phyloP scores from a whole-genome alignment of 1,140 invertebrate species.

The Drosophila paulistorum region DNA sequence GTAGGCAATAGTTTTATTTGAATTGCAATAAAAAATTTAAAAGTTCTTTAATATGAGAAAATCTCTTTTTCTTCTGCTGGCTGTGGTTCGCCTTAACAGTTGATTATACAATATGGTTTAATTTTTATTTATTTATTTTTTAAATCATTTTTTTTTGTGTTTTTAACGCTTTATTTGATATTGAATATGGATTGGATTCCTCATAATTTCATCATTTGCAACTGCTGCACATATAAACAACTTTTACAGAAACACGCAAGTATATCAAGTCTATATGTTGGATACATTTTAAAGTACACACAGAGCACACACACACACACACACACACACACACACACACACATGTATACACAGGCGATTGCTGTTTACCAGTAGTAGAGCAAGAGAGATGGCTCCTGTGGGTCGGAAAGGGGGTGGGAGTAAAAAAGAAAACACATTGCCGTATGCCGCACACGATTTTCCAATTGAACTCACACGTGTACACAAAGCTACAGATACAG shows the following conservation, averaged over 20 bases:
- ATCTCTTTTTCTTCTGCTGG: background rate
- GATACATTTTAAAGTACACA: conserved; percentile 47
- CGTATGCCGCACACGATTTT: conserved; percentile 82
- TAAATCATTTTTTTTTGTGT: conserved; percentile 1
- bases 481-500: conserved; percentile 31
- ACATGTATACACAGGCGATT: conserved; percentile 24
- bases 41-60: background rate
- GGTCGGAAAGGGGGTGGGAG: background rate
- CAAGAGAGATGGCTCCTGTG: conserved; percentile 42
- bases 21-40: background rate
- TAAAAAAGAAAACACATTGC: conserved; percentile 68
- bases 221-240: conserved; percentile 30
- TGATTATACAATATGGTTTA: background rate
- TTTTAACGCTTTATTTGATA: conserved; percentile 22
- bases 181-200: conserved; percentile 51
- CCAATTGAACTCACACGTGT: conserved; percentile 82
- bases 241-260: conserved; percentile 22
- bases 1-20: background rate
- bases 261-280: conserved; percentile 30
- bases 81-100: background rate
- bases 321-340: background rate
- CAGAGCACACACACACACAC: background rate
- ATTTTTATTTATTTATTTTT: background rate
- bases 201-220: conserved; percentile 41
- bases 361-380: conserved; percentile 43